phyloP scores from a whole-genome alignment of 2,113 vertebrate genomes.

The Salminus brasiliensis region DNA sequence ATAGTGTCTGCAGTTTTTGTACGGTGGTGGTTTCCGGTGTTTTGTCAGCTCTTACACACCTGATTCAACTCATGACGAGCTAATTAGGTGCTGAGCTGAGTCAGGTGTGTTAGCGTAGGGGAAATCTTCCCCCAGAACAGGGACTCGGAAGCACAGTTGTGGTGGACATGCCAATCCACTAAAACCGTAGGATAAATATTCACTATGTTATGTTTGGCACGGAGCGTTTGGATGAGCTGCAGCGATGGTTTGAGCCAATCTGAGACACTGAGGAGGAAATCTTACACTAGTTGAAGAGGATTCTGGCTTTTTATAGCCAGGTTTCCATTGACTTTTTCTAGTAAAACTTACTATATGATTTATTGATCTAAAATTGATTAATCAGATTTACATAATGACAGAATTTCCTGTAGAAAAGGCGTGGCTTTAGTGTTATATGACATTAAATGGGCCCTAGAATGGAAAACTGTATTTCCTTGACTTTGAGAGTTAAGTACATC shows the following conservation, averaged over 20 bases:
- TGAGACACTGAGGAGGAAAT: not conserved
- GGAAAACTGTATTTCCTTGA: no score
- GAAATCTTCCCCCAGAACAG: not conserved
- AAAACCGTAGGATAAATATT: conserved; percentile 9
- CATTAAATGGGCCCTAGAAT: no score
- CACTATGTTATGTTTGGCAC: not conserved
- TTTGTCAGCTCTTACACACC: not conserved
- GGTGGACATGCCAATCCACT: conserved; percentile 9
- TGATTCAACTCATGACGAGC: not conserved
- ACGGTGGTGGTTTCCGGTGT: not conserved
- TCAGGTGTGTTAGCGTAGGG: not conserved
- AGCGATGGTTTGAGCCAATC: not conserved
- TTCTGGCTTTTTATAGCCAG: not conserved
- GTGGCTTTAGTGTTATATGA: no score
- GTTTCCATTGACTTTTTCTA: not conserved
- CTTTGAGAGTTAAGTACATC: no score
- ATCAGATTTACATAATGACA: no score
- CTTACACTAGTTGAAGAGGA: no score
- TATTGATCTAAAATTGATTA: no score
- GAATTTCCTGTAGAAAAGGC: no score
- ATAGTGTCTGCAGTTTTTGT: not conserved
- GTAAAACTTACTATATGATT: no score
- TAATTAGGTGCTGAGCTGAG: not conserved
- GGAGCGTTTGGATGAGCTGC: not conserved
- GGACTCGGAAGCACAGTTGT: not conserved